Percentiles rank a stretch among this genome's conserved stretches.
Conservation (phyloP, 2,113 vertebrate genomes). For the Rhagologus leucostigma region DNA sequence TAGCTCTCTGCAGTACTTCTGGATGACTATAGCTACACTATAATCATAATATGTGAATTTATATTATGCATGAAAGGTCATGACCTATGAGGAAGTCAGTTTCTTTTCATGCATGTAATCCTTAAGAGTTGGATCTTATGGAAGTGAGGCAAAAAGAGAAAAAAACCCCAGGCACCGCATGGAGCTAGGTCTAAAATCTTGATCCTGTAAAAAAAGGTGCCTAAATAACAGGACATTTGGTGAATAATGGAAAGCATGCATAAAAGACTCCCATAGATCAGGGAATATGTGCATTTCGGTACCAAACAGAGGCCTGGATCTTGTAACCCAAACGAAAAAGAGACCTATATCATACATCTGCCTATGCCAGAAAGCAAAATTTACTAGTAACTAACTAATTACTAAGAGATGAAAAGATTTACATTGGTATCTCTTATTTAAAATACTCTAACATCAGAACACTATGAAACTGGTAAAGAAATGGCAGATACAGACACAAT, state of each 20-base stretch:
- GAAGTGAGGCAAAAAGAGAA: neutral
- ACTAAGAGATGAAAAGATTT: neutral
- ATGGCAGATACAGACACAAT: neutral
- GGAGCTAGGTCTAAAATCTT: neutral
- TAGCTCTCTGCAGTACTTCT: constrained; percentile 25
- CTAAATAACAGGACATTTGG: neutral
- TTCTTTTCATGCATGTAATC: neutral
- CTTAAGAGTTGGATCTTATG: neutral
- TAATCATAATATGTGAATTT: constrained; percentile 45
- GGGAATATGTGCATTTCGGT: neutral
- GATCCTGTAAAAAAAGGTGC: neutral
- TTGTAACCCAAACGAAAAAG: neutral
- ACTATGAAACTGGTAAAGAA: neutral
- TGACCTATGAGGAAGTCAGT: neutral
- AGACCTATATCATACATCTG: neutral
- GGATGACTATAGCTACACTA: neutral
- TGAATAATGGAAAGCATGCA: neutral
- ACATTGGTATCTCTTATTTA: neutral
- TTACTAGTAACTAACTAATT: neutral
- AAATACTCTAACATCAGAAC: neutral
- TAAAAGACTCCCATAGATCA: neutral
- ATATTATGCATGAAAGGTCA: constrained; percentile 34
- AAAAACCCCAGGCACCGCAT: neutral
- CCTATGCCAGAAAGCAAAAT: neutral
- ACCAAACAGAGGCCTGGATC: neutral